A percentile compares a stretch with the other conserved stretches of the same genome.
phyloP scores from a whole-genome alignment of 2,113 vertebrate species.

The cattle (Bos taurus) region ARS-UCD2.0 NC_037351.1:12532501-12533000 shows the following conservation, averaged over 20 bases:
- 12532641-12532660: not conserved
- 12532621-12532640: not conserved
- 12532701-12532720: not conserved
- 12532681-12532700: not conserved
- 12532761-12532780: not conserved
- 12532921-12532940: not conserved
- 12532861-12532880: not conserved
- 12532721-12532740: not conserved
- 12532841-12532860: not conserved
- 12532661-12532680: not conserved
- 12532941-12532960: not conserved
- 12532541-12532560: not conserved
- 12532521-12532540: not conserved
- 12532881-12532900: not conserved
- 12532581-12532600: not conserved
- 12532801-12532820: not conserved
- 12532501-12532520: not conserved
- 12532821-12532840: not conserved
- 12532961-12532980: not conserved
- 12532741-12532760: not conserved
- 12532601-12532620: not conserved
- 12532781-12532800: not conserved
- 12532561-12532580: not conserved
- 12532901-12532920: not conserved
- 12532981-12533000: not conserved